phyloP scores from a whole-genome alignment of 23 tunicate species.

The Diplosoma virens region DNA sequence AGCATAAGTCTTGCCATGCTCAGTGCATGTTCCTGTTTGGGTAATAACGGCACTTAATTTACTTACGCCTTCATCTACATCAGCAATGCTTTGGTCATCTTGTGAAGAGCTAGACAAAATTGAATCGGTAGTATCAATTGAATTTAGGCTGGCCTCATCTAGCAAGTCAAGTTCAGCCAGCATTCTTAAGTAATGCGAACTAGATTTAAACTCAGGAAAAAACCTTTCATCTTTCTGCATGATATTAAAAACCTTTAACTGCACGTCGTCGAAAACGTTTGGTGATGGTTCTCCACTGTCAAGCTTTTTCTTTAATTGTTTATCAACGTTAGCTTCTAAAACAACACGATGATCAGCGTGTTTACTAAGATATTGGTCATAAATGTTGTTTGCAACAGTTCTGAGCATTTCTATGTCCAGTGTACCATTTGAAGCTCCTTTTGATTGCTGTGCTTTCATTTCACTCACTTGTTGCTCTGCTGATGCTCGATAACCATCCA shows the following conservation, averaged over 20 bases:
- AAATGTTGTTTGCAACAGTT: conserved; percentile 75
- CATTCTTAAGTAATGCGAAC: conserved; percentile 53
- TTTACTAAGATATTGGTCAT: conserved; percentile 89
- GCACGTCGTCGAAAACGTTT: conserved; percentile 83
- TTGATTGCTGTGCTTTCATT: conserved; percentile 66
- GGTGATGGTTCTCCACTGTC: conserved; percentile 85
- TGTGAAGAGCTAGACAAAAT: conserved; percentile 46
- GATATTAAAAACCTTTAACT: conserved; percentile 61
- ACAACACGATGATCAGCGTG: conserved; percentile 76
- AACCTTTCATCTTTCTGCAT: conserved; percentile 77
- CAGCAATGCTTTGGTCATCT: conserved; percentile 32
- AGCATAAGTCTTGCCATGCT: conserved; percentile 95
- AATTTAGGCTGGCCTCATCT: conserved; percentile 68
- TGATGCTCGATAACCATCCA: conserved; percentile 90
- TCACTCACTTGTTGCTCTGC: conserved; percentile 90
- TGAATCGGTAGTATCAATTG: conserved; percentile 68
- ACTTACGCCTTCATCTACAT: conserved; percentile 28
- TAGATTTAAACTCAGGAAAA: conserved; percentile 81
- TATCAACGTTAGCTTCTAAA: conserved; percentile 48
- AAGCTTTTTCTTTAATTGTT: conserved; percentile 47
- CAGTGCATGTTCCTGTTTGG: conserved; percentile 90
- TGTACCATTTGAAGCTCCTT: conserved; percentile 49
- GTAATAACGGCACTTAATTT: conserved; percentile 74
- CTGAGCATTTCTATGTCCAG: conserved; percentile 88
- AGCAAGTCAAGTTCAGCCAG: conserved; percentile 87